A percentile compares a stretch with the other conserved stretches of the same genome.
Evolutionary conservation across 2,888 invertebrate genomes (phyloP).

Genomic region (Philhelius pedissequus): DNA sequence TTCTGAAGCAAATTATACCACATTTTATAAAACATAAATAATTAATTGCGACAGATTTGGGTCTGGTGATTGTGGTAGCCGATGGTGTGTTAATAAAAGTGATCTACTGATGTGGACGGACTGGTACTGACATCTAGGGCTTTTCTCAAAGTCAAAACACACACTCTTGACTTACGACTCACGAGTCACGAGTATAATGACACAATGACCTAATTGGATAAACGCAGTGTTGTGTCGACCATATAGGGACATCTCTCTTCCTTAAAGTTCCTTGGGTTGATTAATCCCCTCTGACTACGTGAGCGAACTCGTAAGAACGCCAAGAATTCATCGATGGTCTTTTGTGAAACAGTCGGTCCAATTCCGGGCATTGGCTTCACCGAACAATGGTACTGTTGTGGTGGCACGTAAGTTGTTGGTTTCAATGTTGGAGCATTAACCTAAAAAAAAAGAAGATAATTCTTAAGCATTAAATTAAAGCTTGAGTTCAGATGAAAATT

Average conservation of each 20-base stretch:
- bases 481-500: background rate
- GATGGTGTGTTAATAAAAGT: background rate
- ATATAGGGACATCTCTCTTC: slow-evolving; percentile 71
- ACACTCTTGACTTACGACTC: no score
- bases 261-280: slow-evolving; percentile 69
- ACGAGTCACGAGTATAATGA: no score
- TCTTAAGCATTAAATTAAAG: background rate
- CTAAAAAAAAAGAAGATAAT: slow-evolving; percentile 20
- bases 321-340: slow-evolving; percentile 80
- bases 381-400: slow-evolving; percentile 66
- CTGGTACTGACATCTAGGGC: slow-evolving; percentile 15
- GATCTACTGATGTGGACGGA: slow-evolving; percentile 37
- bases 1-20: slow-evolving; percentile 41
- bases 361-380: slow-evolving; percentile 83
- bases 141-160: background rate
- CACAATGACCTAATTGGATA: background rate
- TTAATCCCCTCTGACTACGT: slow-evolving; percentile 69
- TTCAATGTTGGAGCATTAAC: background rate
- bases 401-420: slow-evolving; percentile 16
- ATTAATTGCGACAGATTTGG: slow-evolving; percentile 39
- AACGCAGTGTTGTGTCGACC: slow-evolving; percentile 52
- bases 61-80: no score
- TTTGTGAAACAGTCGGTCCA: slow-evolving; percentile 80
- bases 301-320: slow-evolving; percentile 77
- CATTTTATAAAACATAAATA: slow-evolving; percentile 38